Percentiles rank a stretch among this genome's conserved stretches.
Conservation (phyloP, 1,140 invertebrate species). For the Pogonomyrmex barbatus region DNA sequence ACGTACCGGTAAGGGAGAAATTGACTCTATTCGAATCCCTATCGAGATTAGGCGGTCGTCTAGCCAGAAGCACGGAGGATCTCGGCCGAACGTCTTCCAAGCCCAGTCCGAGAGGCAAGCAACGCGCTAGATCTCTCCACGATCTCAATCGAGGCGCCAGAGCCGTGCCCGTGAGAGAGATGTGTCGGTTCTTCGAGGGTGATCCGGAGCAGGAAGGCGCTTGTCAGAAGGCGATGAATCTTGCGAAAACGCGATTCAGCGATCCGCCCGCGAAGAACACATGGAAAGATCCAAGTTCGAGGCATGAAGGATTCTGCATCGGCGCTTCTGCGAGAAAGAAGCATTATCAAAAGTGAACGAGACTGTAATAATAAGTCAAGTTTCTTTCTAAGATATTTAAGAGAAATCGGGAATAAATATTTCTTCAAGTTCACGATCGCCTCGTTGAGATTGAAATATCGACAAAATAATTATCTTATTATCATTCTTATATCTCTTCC, state of each 20-base stretch:
- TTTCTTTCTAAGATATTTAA: neutral
- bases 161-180: conserved; percentile 86
- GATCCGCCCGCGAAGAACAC: conserved; percentile 59
- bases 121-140: conserved; percentile 87
- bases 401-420: neutral
- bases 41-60: conserved; percentile 85
- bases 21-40: conserved; percentile 88
- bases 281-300: conserved; percentile 68
- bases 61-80: conserved; percentile 86
- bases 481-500: conserved; percentile 17
- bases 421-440: neutral
- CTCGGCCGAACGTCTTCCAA: conserved; percentile 81
- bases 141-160: conserved; percentile 86
- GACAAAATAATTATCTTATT: neutral
- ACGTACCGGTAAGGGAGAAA: conserved; percentile 88
- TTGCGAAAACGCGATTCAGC: conserved; percentile 69
- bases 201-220: conserved; percentile 66
- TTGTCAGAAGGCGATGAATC: conserved; percentile 30
- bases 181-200: conserved; percentile 88
- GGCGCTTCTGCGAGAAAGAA: conserved; percentile 76
- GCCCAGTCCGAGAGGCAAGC: conserved; percentile 81
- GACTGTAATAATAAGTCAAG: neutral
- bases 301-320: conserved; percentile 73
- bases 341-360: conserved; percentile 75
- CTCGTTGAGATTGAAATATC: conserved; percentile 3